A percentile compares a stretch with the other conserved stretches of the same genome.
Conservation (phyloP, 2,113 vertebrate genomes). For the Thermophis baileyi region DNA sequence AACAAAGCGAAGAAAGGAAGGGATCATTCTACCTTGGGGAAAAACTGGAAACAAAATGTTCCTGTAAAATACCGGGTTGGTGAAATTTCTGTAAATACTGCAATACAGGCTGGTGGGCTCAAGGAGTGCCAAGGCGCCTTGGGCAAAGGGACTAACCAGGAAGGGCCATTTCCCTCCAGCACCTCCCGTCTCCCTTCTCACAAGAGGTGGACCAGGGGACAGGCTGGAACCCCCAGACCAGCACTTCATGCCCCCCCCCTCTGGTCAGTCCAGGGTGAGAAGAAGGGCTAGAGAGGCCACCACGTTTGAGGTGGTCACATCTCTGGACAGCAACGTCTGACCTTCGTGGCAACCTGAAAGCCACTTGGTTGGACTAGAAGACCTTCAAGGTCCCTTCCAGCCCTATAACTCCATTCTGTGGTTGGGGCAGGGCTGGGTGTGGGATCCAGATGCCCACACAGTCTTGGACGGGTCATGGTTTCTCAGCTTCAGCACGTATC, state of each 20-base stretch:
- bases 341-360: background rate
- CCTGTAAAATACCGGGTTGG: background rate
- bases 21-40: conserved; percentile 27
- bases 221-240: background rate
- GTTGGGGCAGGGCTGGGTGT: background rate
- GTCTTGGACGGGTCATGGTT: background rate
- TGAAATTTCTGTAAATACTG: accelerated
- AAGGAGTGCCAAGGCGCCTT: background rate
- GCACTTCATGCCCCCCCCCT: background rate
- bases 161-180: background rate
- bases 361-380: background rate
- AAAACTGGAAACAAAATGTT: background rate
- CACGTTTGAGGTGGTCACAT: background rate
- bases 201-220: background rate
- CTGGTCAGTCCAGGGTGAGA: background rate
- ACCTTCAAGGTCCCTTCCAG: background rate
- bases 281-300: background rate
- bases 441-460: background rate
- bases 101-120: background rate
- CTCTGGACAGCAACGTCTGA: background rate
- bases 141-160: background rate
- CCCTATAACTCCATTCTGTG: background rate
- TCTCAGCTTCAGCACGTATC: background rate
- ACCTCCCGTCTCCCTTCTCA: background rate
- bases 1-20: conserved; percentile 14